Conservation (phyloP, 2,113 vertebrate species). For the Archilochus colubris region DNA sequence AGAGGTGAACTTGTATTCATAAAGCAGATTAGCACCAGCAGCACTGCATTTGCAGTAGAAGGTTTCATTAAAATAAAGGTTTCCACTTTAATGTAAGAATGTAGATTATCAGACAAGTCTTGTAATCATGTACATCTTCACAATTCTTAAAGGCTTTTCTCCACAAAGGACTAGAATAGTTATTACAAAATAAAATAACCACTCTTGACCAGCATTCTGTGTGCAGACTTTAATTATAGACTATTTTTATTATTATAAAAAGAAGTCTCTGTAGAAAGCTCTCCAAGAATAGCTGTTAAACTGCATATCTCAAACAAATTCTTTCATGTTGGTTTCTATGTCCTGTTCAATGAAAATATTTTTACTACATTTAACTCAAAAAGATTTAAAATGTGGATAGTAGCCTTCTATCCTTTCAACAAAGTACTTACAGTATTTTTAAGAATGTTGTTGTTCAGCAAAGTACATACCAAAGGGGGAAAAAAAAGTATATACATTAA, state of each 20-base stretch:
- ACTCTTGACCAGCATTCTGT: not conserved
- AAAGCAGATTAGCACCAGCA: not conserved
- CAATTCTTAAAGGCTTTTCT: not conserved
- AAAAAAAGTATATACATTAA: not conserved
- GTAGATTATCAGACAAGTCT: not conserved
- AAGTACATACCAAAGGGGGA: not conserved
- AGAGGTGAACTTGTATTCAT: not conserved
- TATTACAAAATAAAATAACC: not conserved
- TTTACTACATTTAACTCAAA: not conserved
- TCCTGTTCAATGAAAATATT: not conserved
- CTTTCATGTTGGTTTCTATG: not conserved
- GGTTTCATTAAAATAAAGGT: not conserved
- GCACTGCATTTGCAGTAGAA: not conserved
- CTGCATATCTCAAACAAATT: not conserved
- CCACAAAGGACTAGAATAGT: not conserved
- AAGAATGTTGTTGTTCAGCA: not conserved
- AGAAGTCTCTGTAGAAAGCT: not conserved
- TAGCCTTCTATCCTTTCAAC: not conserved
- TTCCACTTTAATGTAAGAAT: no score
- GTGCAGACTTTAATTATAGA: not conserved
- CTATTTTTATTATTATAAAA: conserved; percentile 25
- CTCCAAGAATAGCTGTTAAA: conserved; percentile 16
- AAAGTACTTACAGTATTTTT: not conserved
- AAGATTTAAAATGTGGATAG: not conserved
- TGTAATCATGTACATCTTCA: not conserved